Percentiles rank a stretch among this genome's conserved stretches.
Evolutionary conservation across 1,140 invertebrate genomes (phyloP).

Genomic region (Brachionus asplanchnoidis): DNA sequence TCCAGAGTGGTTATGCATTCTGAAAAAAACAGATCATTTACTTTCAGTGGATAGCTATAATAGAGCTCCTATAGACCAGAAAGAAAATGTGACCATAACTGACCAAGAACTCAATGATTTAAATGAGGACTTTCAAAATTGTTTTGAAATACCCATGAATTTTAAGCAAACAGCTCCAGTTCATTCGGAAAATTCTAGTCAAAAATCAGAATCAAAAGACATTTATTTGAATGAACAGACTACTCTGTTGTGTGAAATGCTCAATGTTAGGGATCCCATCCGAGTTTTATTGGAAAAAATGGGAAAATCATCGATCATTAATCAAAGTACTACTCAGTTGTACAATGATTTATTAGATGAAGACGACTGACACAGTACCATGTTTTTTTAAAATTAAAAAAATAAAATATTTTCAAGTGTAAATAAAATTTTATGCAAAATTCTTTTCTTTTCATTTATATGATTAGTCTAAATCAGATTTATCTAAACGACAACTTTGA

Average conservation of each 20-base stretch:
- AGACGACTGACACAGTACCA: not conserved
- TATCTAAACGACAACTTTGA: not conserved
- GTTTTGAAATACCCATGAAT: slow-evolving; percentile 67
- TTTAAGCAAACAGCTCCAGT: slow-evolving; percentile 69
- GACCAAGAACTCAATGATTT: slow-evolving; percentile 68
- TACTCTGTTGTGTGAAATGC: slow-evolving; percentile 69
- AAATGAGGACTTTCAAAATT: slow-evolving; percentile 63
- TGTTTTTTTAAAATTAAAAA: not conserved
- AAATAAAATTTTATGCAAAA: slow-evolving; percentile 29
- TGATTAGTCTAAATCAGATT: not conserved
- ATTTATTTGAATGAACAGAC: slow-evolving; percentile 73
- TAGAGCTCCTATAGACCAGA: slow-evolving; percentile 66
- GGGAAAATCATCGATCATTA: slow-evolving; percentile 7
- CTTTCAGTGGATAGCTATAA: slow-evolving; percentile 69
- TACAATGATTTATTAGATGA: slow-evolving; percentile 40
- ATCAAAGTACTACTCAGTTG: slow-evolving; percentile 21
- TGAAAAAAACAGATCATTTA: slow-evolving; percentile 81
- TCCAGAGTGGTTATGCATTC: slow-evolving; percentile 84
- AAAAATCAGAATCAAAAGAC: slow-evolving; percentile 44
- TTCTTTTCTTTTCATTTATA: not conserved
- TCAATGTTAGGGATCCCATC: slow-evolving; percentile 72
- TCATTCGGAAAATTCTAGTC: slow-evolving; percentile 58
- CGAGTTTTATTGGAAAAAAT: slow-evolving; percentile 36
- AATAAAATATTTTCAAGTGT: not conserved
- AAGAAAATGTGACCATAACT: slow-evolving; percentile 69